Evolutionary conservation across 2,797 vertebrate genomes (phyloP), one percentile per base, ranked within the genome.

Genomic region (Nasua narica): DNA sequence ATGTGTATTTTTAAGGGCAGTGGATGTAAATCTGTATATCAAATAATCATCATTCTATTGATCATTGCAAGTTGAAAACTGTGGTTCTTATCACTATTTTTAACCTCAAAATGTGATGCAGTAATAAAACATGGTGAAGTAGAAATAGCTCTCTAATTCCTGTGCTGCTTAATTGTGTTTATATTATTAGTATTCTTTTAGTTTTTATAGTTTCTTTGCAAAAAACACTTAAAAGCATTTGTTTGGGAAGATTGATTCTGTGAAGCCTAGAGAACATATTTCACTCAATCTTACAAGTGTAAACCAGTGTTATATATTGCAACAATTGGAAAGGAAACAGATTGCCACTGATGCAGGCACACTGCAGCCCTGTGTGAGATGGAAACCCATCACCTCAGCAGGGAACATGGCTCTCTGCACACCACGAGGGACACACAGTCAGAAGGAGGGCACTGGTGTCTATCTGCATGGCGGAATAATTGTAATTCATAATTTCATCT

Each of bases 261-360:
- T 52, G 37, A 52, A 65, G 79, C 46, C 32, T 52, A 35, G 16
- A 60, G 48, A 48, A 21, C 11, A 56, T 12, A 37, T 8, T 54
- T 62, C 8, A 0, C 16, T 81, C 40, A 25, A 1, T 35, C 32
- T 32, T 40, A 0, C 29, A 18, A 35, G 32, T 58, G 9, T 23
- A 15, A 65, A 21, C 54, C 56, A 16, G 56, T 15, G 1, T 40
- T 3, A 18, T 0, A 3, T 18, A 54, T 21, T 35, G 4, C 50
- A 37, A 0, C 4, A 11, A 11, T 25, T 54, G 29, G 76, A 67
- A 72, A 18, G 11, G n/a, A 77, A 32, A 40, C 35, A 79, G 35
- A n/a, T 50, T n/a, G 23, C 3, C 3, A 2, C 6, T n/a, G 16
- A 5, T 2, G 5, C 25, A 79, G 50, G 3, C 5, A 1, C 3